These are phyloP conservation scores for Acrocephalus arundinaceus DNA, from an alignment of 2,113 vertebrate species.

Conservation along the genomic window DNA sequence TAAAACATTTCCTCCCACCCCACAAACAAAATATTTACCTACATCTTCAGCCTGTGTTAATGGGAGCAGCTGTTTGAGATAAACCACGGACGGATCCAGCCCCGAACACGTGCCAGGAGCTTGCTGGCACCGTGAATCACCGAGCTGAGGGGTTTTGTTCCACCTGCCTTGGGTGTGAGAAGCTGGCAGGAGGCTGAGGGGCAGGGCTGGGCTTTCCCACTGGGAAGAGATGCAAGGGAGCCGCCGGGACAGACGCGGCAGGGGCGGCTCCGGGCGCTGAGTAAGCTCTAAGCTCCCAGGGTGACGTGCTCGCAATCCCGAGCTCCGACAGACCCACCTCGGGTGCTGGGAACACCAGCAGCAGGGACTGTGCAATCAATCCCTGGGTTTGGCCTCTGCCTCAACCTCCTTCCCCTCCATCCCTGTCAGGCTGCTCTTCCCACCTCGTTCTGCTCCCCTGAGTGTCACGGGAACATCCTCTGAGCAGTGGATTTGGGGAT, in stretches of 20 bases:
- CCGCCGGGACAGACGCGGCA: neutral
- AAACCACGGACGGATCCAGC: fast-evolving
- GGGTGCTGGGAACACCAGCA: neutral
- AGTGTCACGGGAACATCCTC: neutral
- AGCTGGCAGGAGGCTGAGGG: neutral
- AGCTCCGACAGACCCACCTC: fast-evolving
- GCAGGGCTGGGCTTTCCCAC: neutral
- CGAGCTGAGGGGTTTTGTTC: fast-evolving
- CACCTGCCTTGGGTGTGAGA: neutral
- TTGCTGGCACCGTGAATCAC: neutral
- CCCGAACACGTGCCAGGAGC: neutral
- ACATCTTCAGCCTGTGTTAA: neutral
- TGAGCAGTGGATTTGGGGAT: fast-evolving
- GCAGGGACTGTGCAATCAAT: neutral
- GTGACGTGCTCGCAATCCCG: neutral
- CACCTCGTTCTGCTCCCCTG: neutral
- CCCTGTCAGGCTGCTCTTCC: neutral
- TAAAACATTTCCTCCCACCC: neutral
- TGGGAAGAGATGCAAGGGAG: neutral
- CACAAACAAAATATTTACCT: neutral
- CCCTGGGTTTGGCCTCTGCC: neutral
- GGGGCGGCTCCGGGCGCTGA: neutral
- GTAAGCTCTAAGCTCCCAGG: neutral
- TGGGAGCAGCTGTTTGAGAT: neutral
- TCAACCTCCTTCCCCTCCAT: neutral